These are phyloP conservation scores for Acyrthosiphon pisum DNA, from an alignment of 1,140 invertebrate genomes.

Conservation along the genomic window DNA sequence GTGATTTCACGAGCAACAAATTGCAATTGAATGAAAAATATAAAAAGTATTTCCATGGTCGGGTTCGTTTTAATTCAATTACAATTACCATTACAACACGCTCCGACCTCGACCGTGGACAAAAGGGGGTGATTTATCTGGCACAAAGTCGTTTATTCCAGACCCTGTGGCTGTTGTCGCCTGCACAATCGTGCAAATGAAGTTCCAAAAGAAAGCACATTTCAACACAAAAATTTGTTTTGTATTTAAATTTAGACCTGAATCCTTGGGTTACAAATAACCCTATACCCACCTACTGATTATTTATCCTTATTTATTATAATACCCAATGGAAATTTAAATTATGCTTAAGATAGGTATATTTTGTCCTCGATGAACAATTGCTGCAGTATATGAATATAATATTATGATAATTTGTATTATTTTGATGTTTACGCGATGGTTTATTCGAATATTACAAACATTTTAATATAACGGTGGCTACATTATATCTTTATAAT, in stretches of 20 bases:
- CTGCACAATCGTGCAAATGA: slow-evolving; percentile 25
- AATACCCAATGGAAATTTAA: neutral
- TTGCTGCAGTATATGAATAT: neutral
- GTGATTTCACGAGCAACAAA: slow-evolving; percentile 24
- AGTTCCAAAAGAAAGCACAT: slow-evolving; percentile 8
- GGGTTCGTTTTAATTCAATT: slow-evolving; percentile 30
- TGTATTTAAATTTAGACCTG: neutral
- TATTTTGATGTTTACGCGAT: neutral
- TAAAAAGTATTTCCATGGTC: slow-evolving; percentile 15
- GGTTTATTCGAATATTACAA: neutral
- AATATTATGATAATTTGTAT: neutral
- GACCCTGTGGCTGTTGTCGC: slow-evolving; percentile 3
- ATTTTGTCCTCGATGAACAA: neutral
- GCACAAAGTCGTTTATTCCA: slow-evolving; percentile 27
- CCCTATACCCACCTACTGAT: neutral
- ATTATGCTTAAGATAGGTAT: neutral
- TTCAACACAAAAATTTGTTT: neutral
- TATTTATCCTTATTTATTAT: neutral
- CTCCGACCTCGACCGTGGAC: neutral
- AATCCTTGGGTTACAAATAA: neutral
- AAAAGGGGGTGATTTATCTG: slow-evolving; percentile 39
- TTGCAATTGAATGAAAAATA: slow-evolving; percentile 32
- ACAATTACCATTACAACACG: slow-evolving; percentile 40
- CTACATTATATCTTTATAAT: too few relatives aligned
- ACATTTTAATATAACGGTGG: too few relatives aligned